Conservation (phyloP, 2,797 vertebrate species). For the Rhynchotus rufescens region DNA sequence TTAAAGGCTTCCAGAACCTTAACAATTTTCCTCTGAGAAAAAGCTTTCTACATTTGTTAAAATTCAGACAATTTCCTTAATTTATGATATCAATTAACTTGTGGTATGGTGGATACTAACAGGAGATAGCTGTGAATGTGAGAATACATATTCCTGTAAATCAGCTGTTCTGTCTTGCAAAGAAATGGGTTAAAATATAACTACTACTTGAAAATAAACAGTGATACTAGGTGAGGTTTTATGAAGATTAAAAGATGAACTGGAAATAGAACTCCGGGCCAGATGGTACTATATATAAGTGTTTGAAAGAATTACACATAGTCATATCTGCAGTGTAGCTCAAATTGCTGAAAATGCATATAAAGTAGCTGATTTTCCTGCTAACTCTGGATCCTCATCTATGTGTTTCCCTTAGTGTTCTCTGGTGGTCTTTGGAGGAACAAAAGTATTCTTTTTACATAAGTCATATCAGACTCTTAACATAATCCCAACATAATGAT, state of each 20-base stretch:
- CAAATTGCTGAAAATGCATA: neutral
- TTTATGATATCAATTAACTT: neutral
- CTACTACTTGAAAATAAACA: neutral
- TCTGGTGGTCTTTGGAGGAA: neutral
- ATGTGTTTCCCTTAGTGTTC: neutral
- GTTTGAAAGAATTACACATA: neutral
- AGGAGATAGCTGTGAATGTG: neutral
- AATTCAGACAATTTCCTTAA: neutral
- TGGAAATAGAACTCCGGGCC: neutral
- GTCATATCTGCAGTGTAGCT: neutral
- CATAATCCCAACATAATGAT: neutral
- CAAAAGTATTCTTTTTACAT: rapidly evolving
- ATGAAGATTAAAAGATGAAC: neutral
- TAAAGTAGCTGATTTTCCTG: neutral
- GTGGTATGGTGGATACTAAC: neutral
- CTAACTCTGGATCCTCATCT: neutral
- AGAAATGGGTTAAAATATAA: neutral
- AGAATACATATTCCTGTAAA: neutral
- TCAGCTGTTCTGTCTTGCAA: neutral
- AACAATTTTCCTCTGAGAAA: neutral
- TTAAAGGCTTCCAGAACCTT: neutral
- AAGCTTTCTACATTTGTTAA: neutral
- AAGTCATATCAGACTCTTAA: neutral
- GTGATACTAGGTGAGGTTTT: neutral
- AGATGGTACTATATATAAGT: neutral